Conservation (phyloP, 2,797 vertebrate genomes). For the Pantherophis vulpinus region DNA sequence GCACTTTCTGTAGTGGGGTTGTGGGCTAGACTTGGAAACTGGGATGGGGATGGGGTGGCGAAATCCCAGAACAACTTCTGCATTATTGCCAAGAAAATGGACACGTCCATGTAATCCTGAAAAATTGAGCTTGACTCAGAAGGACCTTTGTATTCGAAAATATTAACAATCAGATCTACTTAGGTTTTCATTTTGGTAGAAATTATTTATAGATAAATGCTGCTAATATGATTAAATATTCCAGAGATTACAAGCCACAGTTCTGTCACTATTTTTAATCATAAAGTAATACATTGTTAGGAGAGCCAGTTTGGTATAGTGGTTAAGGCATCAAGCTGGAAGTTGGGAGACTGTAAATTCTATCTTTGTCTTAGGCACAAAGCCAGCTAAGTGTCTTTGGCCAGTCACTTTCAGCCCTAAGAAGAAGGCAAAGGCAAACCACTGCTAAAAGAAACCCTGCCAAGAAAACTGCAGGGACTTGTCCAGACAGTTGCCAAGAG, state of each 20-base stretch:
- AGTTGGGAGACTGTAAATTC: not conserved
- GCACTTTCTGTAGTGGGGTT: not conserved
- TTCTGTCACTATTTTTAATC: not conserved
- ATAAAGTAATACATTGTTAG: not conserved
- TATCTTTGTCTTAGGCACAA: not conserved
- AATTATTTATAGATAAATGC: not conserved
- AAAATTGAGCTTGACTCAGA: not conserved
- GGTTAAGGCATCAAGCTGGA: not conserved
- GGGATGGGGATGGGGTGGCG: accelerated
- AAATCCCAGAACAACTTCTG: not conserved
- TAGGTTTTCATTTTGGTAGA: not conserved
- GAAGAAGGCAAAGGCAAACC: not conserved
- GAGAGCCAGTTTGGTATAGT: not conserved
- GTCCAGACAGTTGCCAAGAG: not conserved
- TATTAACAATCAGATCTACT: not conserved
- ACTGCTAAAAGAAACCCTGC: not conserved
- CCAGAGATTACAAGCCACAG: not conserved
- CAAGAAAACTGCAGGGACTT: not conserved
- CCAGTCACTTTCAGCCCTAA: not conserved
- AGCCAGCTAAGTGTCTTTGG: not conserved
- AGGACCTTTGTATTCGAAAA: not conserved
- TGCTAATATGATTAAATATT: not conserved
- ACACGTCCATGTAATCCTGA: not conserved
- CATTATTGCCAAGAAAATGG: not conserved
- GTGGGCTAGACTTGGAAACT: not conserved